phyloP scores from a whole-genome alignment of 2,113 vertebrate genomes.

The Oryzias woworae region DNA sequence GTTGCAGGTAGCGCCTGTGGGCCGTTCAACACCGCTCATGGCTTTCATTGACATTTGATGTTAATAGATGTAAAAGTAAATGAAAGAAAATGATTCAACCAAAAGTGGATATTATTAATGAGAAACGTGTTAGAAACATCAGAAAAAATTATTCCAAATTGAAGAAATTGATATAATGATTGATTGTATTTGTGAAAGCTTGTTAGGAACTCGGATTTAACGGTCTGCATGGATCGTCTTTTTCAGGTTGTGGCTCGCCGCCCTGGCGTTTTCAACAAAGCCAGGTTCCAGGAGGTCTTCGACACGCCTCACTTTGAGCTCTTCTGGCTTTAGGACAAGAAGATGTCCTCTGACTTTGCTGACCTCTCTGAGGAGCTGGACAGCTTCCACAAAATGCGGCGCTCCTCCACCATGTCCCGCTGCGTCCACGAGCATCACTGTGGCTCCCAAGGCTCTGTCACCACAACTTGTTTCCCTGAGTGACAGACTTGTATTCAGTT shows the following conservation, averaged over 20 bases:
- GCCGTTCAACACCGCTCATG: too few species aligned
- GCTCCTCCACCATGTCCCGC: conserved; percentile 90
- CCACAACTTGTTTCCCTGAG: conserved; percentile 63
- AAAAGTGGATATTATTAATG: too few species aligned
- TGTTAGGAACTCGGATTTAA: neutral
- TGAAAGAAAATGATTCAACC: too few species aligned
- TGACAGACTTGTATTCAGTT: conserved; percentile 57
- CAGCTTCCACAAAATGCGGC: conserved; percentile 92
- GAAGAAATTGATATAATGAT: too few species aligned
- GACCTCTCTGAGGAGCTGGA: conserved; percentile 96
- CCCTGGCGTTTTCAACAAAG: conserved; percentile 90
- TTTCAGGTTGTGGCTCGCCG: conserved; percentile 86
- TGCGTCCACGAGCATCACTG: conserved; percentile 98
- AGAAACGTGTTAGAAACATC: too few species aligned
- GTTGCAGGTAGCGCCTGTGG: too few species aligned
- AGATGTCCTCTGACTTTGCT: conserved; percentile 91
- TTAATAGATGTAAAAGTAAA: too few species aligned
- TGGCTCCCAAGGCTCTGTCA: conserved; percentile 82
- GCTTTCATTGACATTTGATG: too few species aligned
- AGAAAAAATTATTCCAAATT: too few species aligned
- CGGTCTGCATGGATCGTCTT: neutral
- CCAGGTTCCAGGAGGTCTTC: conserved; percentile 96
- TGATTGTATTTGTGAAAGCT: neutral
- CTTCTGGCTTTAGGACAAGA: conserved; percentile 96
- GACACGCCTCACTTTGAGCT: conserved; percentile 98